Base-by-base conservation (phyloP, 2,113 vertebrate genomes). In the Antidorcas marsupialis region DNA sequence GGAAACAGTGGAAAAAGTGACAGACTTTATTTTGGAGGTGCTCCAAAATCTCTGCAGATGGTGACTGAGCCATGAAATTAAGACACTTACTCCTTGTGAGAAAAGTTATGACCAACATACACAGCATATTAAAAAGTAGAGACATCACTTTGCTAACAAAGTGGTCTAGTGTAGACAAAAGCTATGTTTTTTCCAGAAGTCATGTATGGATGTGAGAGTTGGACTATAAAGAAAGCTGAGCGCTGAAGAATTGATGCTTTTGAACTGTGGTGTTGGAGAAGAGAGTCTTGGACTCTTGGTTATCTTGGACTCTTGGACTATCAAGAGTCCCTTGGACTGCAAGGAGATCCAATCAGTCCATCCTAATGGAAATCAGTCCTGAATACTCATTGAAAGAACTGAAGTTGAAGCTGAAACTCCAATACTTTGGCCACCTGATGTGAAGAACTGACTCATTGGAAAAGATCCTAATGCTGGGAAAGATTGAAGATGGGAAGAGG, bases 211-310 rank as follows among this genome's bases (percentile, higher is more conserved):
- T 71, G 9, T 71, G n/a, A 36, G n/a, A 71, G 17, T 36, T 36
- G 64, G 9, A 71, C 4, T 71, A 23, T 71, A 71, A 71, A 71
- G n/a, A 71, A 71, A 71, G 17, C n/a, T 36, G 64, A 71, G 17
- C 0, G 0, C 9, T 11, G 17, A 71, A 71, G 17, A 71, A 36
- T 71, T 71, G n/a, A 21, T 71, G n/a, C 17, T 36, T 71, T 71
- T 71, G 64, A 71, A 12, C n/a, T 71, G 64, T 36, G 64, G 4
- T 71, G 19, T 3, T 71, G 64, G 33, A 36, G 64, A n/a, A 67
- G 33, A n/a, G 16, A 67, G 8, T 67, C 33, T 67, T 67, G 62
- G 62, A 67, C 33, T 67, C 33, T 19, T 67, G 16, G 62, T n/a
- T n/a, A 67, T 67, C 16, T 67, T n/a, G 16, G 33, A 67, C 62